Evolutionary conservation across 1,140 invertebrate genomes (phyloP), one percentile per base, ranked within the genome.

Genomic region (Cotesia chilonis): DNA sequence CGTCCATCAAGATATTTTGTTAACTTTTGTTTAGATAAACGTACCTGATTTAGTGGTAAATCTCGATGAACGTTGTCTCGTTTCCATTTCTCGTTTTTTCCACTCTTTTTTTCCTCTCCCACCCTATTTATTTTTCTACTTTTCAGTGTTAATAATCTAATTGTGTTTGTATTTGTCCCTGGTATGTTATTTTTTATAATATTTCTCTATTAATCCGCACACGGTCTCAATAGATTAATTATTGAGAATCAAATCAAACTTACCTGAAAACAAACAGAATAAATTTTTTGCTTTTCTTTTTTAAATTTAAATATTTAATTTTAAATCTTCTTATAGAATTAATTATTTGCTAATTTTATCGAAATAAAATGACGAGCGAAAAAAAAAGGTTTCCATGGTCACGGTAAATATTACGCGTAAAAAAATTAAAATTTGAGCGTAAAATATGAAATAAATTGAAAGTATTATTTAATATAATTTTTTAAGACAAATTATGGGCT

Each of bases 251-350:
- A 28, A 47, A 57, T 51, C 61, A 60, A 72, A 72, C 70, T 72
- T 72, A 72, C 70, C 70, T 72, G 70, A 72, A 72, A 72, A n/a
- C 70, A 72, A 59, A 72, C 64, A 60, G 37, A 63, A 51, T 20
- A 68, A 36, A 28, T 68, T 55, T 55, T 55, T 54, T 68, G 28
- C 28, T 68, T 55, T 17, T 14, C 41, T 68, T 55, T 10, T 14
- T 1, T 37, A 7, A 51, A 52, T 65, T 41, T 65, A 28, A 28
- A 28, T 28, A 3, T 28, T 28, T 28, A 28, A 28, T 28, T 28
- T 28, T 28, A 2, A 63, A 35, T 10, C 14, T n/a, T 17, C 4
- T 20, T 9, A 5, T 37, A 35, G 12, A 35, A 10, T 65, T 41
- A 12, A 9, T 65, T 14, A 12, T 6, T 12, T 14, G 5, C 4